Evolutionary conservation across 2,888 invertebrate genomes (phyloP).

Genomic region (Megalurothrips usitatus): DNA sequence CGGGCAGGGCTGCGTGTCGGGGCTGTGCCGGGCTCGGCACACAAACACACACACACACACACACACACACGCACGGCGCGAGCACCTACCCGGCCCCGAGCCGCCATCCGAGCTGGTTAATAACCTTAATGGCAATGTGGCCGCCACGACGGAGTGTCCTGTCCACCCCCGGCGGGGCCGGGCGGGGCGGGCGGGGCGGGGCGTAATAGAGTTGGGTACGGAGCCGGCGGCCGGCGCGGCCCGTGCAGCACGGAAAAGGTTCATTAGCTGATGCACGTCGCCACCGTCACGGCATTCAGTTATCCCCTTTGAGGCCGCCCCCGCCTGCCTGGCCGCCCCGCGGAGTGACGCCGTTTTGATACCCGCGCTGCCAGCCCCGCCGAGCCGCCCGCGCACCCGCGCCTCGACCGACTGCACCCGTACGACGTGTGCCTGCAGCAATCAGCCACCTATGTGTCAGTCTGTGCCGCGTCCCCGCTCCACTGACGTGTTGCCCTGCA

Average conservation of each 20-base stretch:
- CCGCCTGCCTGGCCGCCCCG: too few relatives aligned
- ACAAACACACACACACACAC: not conserved
- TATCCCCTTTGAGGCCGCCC: too few relatives aligned
- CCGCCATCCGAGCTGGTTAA: slow-evolving; percentile 11
- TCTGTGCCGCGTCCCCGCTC: too few relatives aligned
- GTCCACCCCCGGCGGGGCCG: not conserved
- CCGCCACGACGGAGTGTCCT: not conserved
- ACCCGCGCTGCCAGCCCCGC: too few relatives aligned
- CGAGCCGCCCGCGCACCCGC: too few relatives aligned
- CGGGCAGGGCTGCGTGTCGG: not conserved
- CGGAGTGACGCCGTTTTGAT: too few relatives aligned
- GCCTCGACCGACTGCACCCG: too few relatives aligned
- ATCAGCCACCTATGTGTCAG: too few relatives aligned
- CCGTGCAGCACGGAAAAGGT: not conserved
- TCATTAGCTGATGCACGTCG: not conserved
- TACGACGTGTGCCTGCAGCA: too few relatives aligned
- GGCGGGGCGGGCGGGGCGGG: not conserved
- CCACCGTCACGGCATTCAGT: too few relatives aligned
- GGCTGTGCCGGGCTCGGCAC: not conserved
- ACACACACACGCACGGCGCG: too few relatives aligned
- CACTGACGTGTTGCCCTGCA: too few relatives aligned
- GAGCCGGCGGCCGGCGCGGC: not conserved
- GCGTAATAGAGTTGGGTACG: not conserved
- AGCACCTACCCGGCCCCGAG: not conserved
- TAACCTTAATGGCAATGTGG: not conserved